Evolutionary conservation across 1,140 invertebrate genomes (phyloP).

Genomic region (Heliconius melpomene): DNA sequence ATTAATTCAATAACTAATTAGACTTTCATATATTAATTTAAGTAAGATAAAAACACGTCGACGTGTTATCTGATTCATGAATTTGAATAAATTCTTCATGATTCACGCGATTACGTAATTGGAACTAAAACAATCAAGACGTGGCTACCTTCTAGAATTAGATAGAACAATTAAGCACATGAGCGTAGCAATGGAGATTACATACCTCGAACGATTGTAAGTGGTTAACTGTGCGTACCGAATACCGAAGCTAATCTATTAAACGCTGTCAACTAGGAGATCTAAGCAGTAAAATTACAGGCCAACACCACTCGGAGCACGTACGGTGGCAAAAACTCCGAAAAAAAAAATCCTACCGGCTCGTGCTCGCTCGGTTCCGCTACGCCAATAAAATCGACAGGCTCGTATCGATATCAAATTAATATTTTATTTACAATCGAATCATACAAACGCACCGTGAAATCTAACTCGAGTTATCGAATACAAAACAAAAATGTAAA

Average conservation of each 20-base stretch:
- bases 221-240: slow-evolving; percentile 39
- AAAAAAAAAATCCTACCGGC: slow-evolving; percentile 15
- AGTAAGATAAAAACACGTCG: neutral
- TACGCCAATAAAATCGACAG: slow-evolving; percentile 29
- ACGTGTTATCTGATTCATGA: neutral
- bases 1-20: slow-evolving; percentile 9
- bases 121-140: slow-evolving; percentile 34
- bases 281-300: slow-evolving; percentile 22
- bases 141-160: neutral
- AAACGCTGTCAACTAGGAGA: slow-evolving; percentile 45
- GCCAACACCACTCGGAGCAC: slow-evolving; percentile 11
- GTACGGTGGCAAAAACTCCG: slow-evolving; percentile 25
- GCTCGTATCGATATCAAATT: slow-evolving; percentile 24
- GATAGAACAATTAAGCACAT: slow-evolving; percentile 30
- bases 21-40: slow-evolving; percentile 6
- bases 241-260: slow-evolving; percentile 50
- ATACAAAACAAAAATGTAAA: slow-evolving; percentile 56
- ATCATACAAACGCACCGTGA: slow-evolving; percentile 22
- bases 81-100: slow-evolving; percentile 11
- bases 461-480: slow-evolving; percentile 28
- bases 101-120: slow-evolving; percentile 34
- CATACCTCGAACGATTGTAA: slow-evolving; percentile 27
- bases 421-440: slow-evolving; percentile 28
- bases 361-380: slow-evolving; percentile 36
- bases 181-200: slow-evolving; percentile 34